A percentile compares a stretch with the other conserved stretches of the same genome.
phyloP scores from a whole-genome alignment of 2,797 vertebrate genomes.

The Urosaurus nigricauda region DNA sequence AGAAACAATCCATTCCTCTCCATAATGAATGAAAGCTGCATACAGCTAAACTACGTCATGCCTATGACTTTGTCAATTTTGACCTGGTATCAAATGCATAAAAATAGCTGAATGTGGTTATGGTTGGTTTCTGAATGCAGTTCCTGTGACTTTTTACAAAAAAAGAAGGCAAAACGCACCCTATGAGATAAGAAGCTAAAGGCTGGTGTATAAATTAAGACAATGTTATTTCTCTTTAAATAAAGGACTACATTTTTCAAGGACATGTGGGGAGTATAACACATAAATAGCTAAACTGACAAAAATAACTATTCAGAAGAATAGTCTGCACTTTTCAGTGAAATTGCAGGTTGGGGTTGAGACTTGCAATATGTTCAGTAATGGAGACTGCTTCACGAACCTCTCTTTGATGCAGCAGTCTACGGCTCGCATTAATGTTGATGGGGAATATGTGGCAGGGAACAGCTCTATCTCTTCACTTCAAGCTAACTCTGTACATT shows the following conservation, averaged over 20 bases:
- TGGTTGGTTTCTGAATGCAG: neutral
- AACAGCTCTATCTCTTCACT: neutral
- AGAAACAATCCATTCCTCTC: neutral
- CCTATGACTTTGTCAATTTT: slow-evolving; percentile 1
- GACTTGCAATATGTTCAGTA: neutral
- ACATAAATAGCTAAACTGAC: slow-evolving; percentile 9
- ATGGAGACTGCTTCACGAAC: neutral
- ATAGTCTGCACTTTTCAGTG: neutral
- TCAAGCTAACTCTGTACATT: neutral
- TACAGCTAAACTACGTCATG: neutral
- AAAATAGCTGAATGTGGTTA: slow-evolving; percentile 3
- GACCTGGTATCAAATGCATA: slow-evolving; percentile 10
- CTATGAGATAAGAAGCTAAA: slow-evolving; percentile 13
- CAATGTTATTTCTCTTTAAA: slow-evolving; percentile 35
- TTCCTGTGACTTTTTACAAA: neutral
- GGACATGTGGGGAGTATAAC: neutral
- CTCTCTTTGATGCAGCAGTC: neutral
- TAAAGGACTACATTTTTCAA: slow-evolving; percentile 36
- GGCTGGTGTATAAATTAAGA: slow-evolving; percentile 9
- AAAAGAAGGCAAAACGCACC: neutral
- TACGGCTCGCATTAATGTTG: no score
- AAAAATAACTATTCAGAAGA: slow-evolving; percentile 19
- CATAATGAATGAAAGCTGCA: neutral
- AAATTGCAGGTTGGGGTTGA: slow-evolving; percentile 25
- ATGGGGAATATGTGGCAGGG: no score